Base-by-base conservation (phyloP, 1,140 invertebrate genomes). In the Palaemon carinicauda region DNA sequence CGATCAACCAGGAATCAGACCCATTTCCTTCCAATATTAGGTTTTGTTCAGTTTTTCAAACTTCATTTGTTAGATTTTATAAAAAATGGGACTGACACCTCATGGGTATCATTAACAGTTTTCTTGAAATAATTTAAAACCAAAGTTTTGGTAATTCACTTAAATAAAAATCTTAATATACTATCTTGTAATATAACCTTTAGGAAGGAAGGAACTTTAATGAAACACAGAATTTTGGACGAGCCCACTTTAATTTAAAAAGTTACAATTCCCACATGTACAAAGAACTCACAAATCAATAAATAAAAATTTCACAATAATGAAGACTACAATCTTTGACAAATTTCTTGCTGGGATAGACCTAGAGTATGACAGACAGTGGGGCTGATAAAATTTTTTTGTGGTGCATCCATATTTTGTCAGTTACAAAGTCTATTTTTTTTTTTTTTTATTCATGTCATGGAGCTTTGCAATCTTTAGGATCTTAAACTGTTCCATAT, bases 201-300 rank as follows among this genome's bases (percentile, higher is more conserved):
- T 9, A 41, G 7, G 41, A 41, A 41, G 41, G 7, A 41, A 41
- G 29, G 73, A 3, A n/a, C n/a, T 21, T n/a, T 21, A 80, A 54
- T 60, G n/a, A 80, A 80, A 80, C 50, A 80, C 50, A 80, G 29
- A 4, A 4, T 56, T 15, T n/a, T 80, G 53, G 78, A 80, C 53
- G 31, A 56, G 78, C 56, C 74, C 78, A 80, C 53, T 80, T 80
- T 80, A 80, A 80, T 80, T 80, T 80, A 54, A 80, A 80, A 80
- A 80, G 78, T 80, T 80, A 80, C 78, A 80, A 80, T 80, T 80
- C 56, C 78, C 78, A 80, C 78, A 80, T 80, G 78, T 80, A 80
- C 78, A 80, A 80, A 80, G 78, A 80, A 80, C 53, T 80, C 78
- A 60, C 78, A 80, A 80, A 80, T 80, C 31, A 80, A 80, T 80